Evolutionary conservation across 2,888 invertebrate species (phyloP).

Genomic region (Iselma pallidipennis): DNA sequence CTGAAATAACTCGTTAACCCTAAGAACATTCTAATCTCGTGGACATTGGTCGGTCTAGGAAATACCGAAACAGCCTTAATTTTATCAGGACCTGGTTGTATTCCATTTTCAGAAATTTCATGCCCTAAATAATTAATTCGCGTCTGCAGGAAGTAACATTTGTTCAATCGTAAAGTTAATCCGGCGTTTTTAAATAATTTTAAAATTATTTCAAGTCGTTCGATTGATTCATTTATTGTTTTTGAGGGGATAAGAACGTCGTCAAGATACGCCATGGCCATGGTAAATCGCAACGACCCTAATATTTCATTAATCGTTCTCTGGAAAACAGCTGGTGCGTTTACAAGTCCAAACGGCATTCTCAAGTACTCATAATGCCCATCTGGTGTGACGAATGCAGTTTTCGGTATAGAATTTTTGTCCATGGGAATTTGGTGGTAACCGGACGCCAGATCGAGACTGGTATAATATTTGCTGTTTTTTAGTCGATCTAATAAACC

Average conservation of each 20-base stretch:
- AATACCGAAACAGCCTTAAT: not conserved
- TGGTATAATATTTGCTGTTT: conserved; percentile 37
- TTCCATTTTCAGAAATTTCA: conserved; percentile 4
- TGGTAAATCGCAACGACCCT: conserved; percentile 6
- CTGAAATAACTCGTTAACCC: conserved; percentile 30
- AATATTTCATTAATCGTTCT: conserved; percentile 22
- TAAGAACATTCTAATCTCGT: conserved; percentile 24
- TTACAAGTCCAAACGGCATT: conserved; percentile 45
- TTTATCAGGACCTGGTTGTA: conserved; percentile 9
- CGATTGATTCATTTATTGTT: conserved; percentile 15
- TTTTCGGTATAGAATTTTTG: conserved; percentile 37
- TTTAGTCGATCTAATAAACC: conserved; percentile 40
- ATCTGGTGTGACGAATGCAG: conserved; percentile 44
- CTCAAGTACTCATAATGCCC: conserved; percentile 42
- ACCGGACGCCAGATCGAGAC: conserved; percentile 41
- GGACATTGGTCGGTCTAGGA: conserved; percentile 1
- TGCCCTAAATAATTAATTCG: conserved; percentile 17
- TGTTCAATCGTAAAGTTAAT: conserved; percentile 11
- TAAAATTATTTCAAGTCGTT: conserved; percentile 7
- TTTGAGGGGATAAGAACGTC: conserved; percentile 17
- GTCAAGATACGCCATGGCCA: conserved; percentile 13
- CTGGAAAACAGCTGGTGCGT: conserved; percentile 37
- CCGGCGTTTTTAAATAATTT: conserved; percentile 6
- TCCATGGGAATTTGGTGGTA: conserved; percentile 43
- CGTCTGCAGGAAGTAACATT: conserved; percentile 18